These are phyloP conservation scores for Entelurus aequoreus DNA, from an alignment of 2,113 vertebrate species.

Conservation along the genomic window DNA sequence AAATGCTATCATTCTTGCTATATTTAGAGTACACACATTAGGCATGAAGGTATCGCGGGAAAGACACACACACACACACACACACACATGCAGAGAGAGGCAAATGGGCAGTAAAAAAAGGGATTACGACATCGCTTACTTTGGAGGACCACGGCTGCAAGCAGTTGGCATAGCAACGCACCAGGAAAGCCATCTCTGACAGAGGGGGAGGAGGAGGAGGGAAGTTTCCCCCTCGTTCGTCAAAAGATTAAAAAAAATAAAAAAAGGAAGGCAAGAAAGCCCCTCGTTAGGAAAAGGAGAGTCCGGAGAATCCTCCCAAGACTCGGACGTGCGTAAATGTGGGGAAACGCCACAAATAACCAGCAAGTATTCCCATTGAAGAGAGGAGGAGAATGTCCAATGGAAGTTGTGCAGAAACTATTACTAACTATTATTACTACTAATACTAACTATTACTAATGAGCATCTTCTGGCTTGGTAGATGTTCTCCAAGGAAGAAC, in stretches of 20 bases:
- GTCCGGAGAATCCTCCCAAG: constrained; percentile 2
- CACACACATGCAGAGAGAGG: constrained; percentile 8
- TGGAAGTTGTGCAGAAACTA: constrained; percentile 2
- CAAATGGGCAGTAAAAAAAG: constrained; percentile 47
- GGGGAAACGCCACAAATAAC: too few relatives aligned
- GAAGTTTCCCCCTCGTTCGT: constrained; percentile 77
- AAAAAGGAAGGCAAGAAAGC: constrained; percentile 13
- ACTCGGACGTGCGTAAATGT: too few relatives aligned
- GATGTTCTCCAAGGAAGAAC: too few relatives aligned
- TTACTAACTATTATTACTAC: too few relatives aligned
- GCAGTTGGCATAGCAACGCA: constrained; percentile 99
- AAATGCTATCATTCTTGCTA: too few relatives aligned
- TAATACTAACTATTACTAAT: too few relatives aligned
- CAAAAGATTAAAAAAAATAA: constrained; percentile 30
- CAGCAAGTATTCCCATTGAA: constrained; percentile 12
- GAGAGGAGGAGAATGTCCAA: constrained; percentile 6
- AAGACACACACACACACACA: constrained; percentile 8
- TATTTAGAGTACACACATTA: too few relatives aligned
- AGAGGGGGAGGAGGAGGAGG: constrained; percentile 56
- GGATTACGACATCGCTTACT: constrained; percentile 84
- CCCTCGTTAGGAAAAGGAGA: not conserved
- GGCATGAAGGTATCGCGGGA: too few relatives aligned
- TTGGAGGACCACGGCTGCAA: constrained; percentile 98
- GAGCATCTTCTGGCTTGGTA: too few relatives aligned
- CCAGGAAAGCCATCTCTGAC: constrained; percentile 96